phyloP scores from a whole-genome alignment of 2,797 vertebrate species.

The Sphenopsis melanotis region DNA sequence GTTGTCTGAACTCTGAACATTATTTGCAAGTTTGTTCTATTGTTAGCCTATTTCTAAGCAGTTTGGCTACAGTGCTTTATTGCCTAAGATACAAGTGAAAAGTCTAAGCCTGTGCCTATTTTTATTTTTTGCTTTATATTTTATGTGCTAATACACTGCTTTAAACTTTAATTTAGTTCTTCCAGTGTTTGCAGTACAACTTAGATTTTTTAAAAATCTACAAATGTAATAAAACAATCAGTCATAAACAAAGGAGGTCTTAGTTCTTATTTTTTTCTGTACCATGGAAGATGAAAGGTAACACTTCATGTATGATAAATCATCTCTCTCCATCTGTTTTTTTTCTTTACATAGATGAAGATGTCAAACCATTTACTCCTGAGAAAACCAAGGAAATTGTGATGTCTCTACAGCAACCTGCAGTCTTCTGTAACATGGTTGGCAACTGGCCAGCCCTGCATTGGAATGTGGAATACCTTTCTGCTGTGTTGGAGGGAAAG shows the following conservation, averaged over 20 bases:
- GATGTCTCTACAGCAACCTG: constrained; percentile 81
- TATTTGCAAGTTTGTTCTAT: background rate
- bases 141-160: background rate
- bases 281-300: background rate
- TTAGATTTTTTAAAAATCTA: background rate
- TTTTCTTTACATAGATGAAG: constrained; percentile 49
- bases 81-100: constrained; percentile 15
- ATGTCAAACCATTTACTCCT: constrained; percentile 83
- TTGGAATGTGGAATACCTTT: constrained; percentile 84
- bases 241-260: background rate
- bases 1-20: background rate
- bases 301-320: background rate
- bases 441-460: constrained; percentile 82
- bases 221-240: background rate
- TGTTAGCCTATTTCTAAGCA: constrained; percentile 16
- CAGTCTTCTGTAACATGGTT: constrained; percentile 87
- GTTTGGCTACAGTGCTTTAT: background rate
- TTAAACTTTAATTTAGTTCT: constrained; percentile 10
- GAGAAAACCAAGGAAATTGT: constrained; percentile 81
- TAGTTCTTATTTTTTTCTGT: background rate
- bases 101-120: constrained; percentile 10
- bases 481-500: constrained; percentile 74
- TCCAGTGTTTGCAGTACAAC: background rate
- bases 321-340: background rate
- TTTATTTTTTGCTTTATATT: background rate